These are phyloP conservation scores for Dendrolimus houi DNA, from an alignment of 2,888 invertebrate species.

Conservation along the genomic window DNA sequence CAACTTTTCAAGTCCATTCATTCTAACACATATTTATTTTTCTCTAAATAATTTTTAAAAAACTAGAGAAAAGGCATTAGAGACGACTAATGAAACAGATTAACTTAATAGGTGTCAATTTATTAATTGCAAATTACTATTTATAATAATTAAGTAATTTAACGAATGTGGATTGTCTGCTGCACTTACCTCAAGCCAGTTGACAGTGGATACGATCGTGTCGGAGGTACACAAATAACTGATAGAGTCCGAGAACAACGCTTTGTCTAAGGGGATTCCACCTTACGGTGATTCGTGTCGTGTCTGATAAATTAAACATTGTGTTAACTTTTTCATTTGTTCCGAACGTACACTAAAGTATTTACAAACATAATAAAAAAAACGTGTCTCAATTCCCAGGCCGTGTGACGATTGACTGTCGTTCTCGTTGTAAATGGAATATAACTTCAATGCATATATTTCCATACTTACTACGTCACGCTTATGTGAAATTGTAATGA, in stretches of 20 bases:
- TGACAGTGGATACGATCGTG: not conserved
- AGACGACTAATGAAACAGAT: too few species aligned
- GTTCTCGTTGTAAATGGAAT: constrained; percentile 19
- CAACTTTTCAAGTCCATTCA: too few species aligned
- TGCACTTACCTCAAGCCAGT: constrained; percentile 6
- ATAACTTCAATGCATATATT: constrained; percentile 28
- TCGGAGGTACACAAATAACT: not conserved
- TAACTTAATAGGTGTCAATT: not conserved
- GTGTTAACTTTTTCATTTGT: constrained; percentile 1
- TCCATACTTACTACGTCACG: constrained; percentile 17
- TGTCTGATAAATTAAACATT: constrained; percentile 3
- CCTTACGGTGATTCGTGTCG: constrained; percentile 9
- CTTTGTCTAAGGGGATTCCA: constrained; percentile 6
- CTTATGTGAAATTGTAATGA: not conserved
- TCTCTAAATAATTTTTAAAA: too few species aligned
- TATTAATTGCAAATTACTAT: not conserved
- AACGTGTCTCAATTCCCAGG: constrained; percentile 19
- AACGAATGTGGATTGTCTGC: not conserved
- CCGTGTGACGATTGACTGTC: constrained; percentile 20
- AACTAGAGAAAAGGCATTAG: too few species aligned
- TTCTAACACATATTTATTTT: too few species aligned
- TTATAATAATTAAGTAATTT: not conserved
- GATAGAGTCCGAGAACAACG: constrained; percentile 1
- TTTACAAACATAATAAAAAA: constrained; percentile 14
- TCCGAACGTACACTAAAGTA: constrained; percentile 2